Base-by-base conservation (phyloP, 2,888 invertebrate species). In the Liodrosophila aerea region DNA sequence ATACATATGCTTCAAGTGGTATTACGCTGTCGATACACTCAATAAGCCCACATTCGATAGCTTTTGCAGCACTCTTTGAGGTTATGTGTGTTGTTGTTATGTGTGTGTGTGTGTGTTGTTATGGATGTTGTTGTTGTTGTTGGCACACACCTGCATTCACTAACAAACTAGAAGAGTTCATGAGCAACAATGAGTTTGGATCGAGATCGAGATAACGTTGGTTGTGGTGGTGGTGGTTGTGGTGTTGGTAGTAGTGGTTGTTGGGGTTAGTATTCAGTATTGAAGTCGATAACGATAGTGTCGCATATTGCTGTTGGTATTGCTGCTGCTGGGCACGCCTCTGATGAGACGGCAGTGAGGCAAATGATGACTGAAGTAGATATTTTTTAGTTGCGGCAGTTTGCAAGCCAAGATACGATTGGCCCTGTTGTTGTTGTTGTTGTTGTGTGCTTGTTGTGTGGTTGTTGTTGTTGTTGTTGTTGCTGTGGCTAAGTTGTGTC, bases 401-500 rank as follows among this genome's bases (percentile, higher is more conserved):
- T 87, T 88, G 87, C 63, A 88, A 83, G 77, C 87, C 87, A 73
- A 87, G 73, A 76, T 85, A 85, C 52, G 88, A 86, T 34, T 83
- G 78, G 73, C 87, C 87, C 73, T 86, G 85, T 72, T 76, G 64
- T 51, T 41, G 12, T n/a, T 27, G 58, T 7, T 36, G 36, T 15
- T 15, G 69, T 89, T 89, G 90, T 86, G 82, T 64, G 54, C 47
- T 39, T 54, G 64, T 53, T 40, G 11, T 30, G 57, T 56, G 39
- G 64, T 51, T 39, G 58, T 29, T 47, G 69, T 53, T 53, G 67
- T 54, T 41, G 59, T 60, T 64, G 65, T 44, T 40, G 66, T 44
- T 64, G 64, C 56, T 64, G 52, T 77, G 77, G 76, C 87, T 84
- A 84, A 92, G 88, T 76, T 91, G 91, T 76, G 91, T 89, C 91